Conservation (phyloP, 2,797 vertebrate genomes). For the Hybognathus amarus region DNA sequence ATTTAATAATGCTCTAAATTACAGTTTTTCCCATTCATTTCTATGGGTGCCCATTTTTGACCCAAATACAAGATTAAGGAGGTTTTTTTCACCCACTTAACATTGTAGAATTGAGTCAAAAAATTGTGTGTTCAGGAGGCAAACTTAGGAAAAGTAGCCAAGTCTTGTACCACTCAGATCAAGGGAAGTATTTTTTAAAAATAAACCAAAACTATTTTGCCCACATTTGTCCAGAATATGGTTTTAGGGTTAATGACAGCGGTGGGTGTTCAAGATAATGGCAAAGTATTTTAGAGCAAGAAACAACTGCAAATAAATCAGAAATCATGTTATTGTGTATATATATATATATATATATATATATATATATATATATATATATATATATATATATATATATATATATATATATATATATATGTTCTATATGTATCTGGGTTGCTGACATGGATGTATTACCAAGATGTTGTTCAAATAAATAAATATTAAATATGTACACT, state of each 20-base stretch:
- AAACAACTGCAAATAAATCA: neutral
- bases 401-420: neutral
- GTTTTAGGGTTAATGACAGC: neutral
- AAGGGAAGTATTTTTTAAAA: too few species aligned
- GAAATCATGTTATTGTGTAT: neutral
- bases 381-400: neutral
- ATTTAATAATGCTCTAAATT: too few species aligned
- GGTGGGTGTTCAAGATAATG: conserved; percentile 3
- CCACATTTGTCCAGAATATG: too few species aligned
- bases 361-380: neutral
- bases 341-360: neutral
- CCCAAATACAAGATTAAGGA: too few species aligned
- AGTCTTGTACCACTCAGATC: too few species aligned
- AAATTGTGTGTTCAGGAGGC: too few species aligned
- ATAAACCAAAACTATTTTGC: too few species aligned
- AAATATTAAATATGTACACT: neutral
- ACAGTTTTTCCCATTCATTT: too few species aligned
- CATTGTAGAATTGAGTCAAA: too few species aligned
- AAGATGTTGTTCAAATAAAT: neutral
- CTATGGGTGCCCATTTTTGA: too few species aligned
- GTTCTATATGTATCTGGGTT: neutral
- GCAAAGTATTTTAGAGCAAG: neutral
- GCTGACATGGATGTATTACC: neutral
- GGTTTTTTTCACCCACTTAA: too few species aligned
- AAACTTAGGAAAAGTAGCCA: too few species aligned